A percentile compares a stretch with the other conserved stretches of the same genome.
phyloP scores from a whole-genome alignment of 2,113 vertebrate genomes.

The Anguilla japonica region DNA sequence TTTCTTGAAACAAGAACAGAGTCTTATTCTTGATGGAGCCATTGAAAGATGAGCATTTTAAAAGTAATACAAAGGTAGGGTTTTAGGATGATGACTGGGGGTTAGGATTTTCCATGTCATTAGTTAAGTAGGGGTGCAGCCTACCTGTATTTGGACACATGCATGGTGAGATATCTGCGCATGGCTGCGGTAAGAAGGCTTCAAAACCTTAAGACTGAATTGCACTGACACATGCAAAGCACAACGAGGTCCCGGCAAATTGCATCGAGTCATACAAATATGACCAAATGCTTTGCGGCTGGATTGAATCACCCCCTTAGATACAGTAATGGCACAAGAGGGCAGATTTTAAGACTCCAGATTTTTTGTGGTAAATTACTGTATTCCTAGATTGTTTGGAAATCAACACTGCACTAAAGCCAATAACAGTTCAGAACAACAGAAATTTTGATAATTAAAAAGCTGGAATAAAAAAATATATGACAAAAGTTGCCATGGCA shows the following conservation, averaged over 20 bases:
- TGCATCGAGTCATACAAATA: background rate
- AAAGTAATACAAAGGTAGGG: too few relatives aligned
- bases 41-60: too few relatives aligned
- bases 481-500: constrained; percentile 71
- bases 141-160: background rate
- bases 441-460: constrained; percentile 59
- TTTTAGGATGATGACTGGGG: too few relatives aligned
- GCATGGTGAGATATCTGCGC: background rate
- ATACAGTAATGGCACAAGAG: constrained; percentile 9
- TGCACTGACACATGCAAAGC: constrained; percentile 16
- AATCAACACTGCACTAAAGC: constrained; percentile 63
- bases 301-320: constrained; percentile 8
- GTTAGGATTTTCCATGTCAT: too few relatives aligned
- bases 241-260: constrained; percentile 19
- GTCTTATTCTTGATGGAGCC: too few relatives aligned
- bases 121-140: too few relatives aligned
- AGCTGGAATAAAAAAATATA: constrained; percentile 33
- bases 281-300: constrained; percentile 5
- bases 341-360: background rate
- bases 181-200: background rate
- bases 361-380: constrained; percentile 23
- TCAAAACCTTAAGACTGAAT: constrained; percentile 3
- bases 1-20: too few relatives aligned
- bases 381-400: constrained; percentile 58
- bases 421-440: constrained; percentile 45